Percentiles rank a stretch among this genome's conserved stretches.
These are phyloP conservation scores for Montipora capricornis DNA, from an alignment of 64 coral and sea anemone genomes.

Conservation along the genomic window DNA sequence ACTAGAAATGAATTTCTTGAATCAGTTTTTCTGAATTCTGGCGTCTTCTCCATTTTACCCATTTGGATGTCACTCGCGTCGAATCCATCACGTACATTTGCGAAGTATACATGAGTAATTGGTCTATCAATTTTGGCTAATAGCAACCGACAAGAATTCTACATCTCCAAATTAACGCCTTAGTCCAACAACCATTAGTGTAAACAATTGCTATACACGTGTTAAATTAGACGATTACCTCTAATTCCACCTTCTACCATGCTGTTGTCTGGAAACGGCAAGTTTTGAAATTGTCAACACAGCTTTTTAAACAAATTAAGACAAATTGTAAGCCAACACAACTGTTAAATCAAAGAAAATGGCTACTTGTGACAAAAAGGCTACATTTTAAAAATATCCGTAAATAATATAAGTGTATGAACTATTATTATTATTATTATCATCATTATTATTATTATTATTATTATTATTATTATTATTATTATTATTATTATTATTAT, in stretches of 20 bases:
- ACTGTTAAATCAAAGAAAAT: not conserved
- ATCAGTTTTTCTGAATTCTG: too few species aligned
- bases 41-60: too few species aligned
- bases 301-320: constrained; percentile 34
- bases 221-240: not conserved
- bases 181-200: not conserved
- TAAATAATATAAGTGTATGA: too few species aligned
- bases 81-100: not conserved
- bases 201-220: not conserved
- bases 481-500: too few species aligned
- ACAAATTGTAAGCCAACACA: constrained; percentile 8
- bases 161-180: not conserved
- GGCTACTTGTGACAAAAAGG: not conserved
- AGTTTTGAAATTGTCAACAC: constrained; percentile 7
- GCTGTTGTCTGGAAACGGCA: constrained; percentile 21
- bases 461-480: too few species aligned
- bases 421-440: too few species aligned
- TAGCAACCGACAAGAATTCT: constrained; percentile 15
- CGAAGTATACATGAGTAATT: not conserved
- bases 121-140: not conserved
- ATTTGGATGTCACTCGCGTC: too few species aligned
- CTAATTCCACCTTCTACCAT: not conserved
- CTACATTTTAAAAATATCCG: not conserved
- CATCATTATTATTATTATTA: too few species aligned
- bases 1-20: too few species aligned